Percentiles rank a stretch among this genome's conserved stretches.
Conservation (phyloP, 37 sponge, comb jelly and placozoan genomes). For the Bolinopsis microptera region DNA sequence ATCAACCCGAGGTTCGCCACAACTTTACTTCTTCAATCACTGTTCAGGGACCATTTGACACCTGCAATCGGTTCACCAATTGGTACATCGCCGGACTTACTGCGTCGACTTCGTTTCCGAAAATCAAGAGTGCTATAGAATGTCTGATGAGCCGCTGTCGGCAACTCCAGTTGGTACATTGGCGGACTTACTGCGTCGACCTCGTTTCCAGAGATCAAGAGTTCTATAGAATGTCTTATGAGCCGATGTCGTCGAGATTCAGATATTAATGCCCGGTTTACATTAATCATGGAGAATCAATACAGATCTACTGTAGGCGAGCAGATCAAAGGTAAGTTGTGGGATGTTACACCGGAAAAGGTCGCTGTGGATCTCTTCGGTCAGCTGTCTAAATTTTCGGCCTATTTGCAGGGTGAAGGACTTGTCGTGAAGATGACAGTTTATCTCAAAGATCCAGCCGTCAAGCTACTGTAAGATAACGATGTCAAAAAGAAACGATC, state of each 20-base stretch:
- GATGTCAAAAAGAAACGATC: slow-evolving; percentile 65
- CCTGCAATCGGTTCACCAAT: too few species aligned
- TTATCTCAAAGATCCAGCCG: slow-evolving; percentile 34
- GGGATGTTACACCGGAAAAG: slow-evolving; percentile 60
- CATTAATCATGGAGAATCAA: neutral
- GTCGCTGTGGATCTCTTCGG: neutral
- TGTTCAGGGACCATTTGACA: slow-evolving; percentile 39
- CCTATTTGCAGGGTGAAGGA: neutral
- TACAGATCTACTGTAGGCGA: slow-evolving; percentile 17
- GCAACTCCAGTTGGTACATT: slow-evolving; percentile 20
- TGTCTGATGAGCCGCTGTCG: neutral
- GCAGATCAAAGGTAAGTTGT: slow-evolving; percentile 37
- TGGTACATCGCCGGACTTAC: slow-evolving; percentile 19
- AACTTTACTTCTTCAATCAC: neutral
- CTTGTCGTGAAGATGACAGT: slow-evolving; percentile 16
- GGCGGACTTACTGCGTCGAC: neutral
- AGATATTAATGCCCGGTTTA: slow-evolving; percentile 39
- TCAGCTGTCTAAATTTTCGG: neutral
- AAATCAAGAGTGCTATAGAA: slow-evolving; percentile 21
- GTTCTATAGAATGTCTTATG: neutral
- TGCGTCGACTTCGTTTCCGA: neutral
- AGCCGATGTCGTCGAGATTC: slow-evolving; percentile 10
- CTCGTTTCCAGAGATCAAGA: neutral
- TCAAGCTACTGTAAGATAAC: slow-evolving; percentile 36
- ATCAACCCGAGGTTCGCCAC: too few species aligned